Percentiles rank a stretch among this genome's conserved stretches.
phyloP scores from a whole-genome alignment of 2,113 vertebrate species.

The Myrmecobius fasciatus region DNA sequence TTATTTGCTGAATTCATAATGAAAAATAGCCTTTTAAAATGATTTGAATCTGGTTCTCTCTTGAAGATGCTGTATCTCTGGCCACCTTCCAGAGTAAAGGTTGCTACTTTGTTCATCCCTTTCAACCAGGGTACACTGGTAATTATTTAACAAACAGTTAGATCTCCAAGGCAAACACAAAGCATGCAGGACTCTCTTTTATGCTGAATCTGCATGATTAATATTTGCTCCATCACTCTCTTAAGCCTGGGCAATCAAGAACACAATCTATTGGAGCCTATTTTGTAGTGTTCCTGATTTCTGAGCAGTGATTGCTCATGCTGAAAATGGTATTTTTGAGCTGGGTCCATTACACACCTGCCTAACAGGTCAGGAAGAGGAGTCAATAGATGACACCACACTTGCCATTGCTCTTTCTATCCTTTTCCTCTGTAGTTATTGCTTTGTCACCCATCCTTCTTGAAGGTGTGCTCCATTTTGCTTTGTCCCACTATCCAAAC shows the following conservation, averaged over 20 bases:
- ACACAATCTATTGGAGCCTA: background rate
- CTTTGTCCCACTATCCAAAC: background rate
- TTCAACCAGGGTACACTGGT: background rate
- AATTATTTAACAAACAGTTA: background rate
- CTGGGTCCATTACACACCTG: background rate
- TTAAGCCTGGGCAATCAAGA: background rate
- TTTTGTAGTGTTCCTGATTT: background rate
- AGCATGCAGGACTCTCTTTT: background rate
- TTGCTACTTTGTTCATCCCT: background rate
- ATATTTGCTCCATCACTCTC: background rate
- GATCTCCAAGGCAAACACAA: background rate
- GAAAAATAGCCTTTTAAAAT: background rate
- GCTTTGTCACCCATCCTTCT: background rate
- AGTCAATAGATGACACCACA: background rate
- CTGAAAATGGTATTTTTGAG: background rate
- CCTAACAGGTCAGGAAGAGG: background rate
- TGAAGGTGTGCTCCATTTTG: background rate
- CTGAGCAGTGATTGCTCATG: background rate
- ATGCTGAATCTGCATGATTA: background rate
- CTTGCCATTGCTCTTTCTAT: background rate
- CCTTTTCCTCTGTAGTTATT: background rate
- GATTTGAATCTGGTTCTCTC: background rate
- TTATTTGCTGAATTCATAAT: background rate
- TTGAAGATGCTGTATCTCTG: background rate
- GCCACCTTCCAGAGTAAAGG: background rate